Percentiles rank a stretch among this genome's conserved stretches.
Conservation (phyloP, 2,888 invertebrate species). For the Athripsodes cinereus region DNA sequence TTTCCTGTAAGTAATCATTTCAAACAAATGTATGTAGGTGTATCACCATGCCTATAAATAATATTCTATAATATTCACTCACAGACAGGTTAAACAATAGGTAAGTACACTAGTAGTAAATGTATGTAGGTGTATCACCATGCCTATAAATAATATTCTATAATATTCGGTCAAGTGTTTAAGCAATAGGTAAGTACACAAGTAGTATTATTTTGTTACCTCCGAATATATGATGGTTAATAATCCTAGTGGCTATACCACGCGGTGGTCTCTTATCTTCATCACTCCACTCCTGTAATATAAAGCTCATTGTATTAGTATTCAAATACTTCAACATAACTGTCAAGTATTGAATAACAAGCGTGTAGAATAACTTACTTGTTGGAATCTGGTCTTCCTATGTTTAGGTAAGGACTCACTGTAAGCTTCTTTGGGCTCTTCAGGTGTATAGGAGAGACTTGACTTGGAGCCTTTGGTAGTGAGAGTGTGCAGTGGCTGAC, state of each 20-base stretch:
- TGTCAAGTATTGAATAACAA: too few relatives aligned
- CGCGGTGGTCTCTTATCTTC: conserved; percentile 49
- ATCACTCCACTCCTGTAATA: conserved; percentile 46
- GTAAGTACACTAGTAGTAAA: too few relatives aligned
- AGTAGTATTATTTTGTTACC: conserved; percentile 35
- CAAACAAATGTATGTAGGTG: too few relatives aligned
- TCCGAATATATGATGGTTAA: conserved; percentile 51
- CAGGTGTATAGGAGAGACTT: conserved; percentile 41
- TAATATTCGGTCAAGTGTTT: too few relatives aligned
- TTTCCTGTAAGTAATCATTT: conserved; percentile 36
- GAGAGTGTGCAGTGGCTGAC: not conserved
- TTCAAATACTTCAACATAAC: too few relatives aligned
- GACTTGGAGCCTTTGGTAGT: conserved; percentile 42
- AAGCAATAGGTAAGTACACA: too few relatives aligned
- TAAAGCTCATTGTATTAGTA: not conserved
- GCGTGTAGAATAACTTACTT: conserved; percentile 44
- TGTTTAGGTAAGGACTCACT: conserved; percentile 72
- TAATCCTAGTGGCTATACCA: conserved; percentile 51
- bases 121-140: too few relatives aligned
- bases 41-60: too few relatives aligned
- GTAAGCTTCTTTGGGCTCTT: conserved; percentile 48
- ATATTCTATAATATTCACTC: too few relatives aligned
- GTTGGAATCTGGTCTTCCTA: conserved; percentile 80
- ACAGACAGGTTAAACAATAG: too few relatives aligned
- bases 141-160: too few relatives aligned